These are phyloP conservation scores for Oncorhynchus nerka DNA, from an alignment of 2,113 vertebrate genomes.

Conservation along the genomic window DNA sequence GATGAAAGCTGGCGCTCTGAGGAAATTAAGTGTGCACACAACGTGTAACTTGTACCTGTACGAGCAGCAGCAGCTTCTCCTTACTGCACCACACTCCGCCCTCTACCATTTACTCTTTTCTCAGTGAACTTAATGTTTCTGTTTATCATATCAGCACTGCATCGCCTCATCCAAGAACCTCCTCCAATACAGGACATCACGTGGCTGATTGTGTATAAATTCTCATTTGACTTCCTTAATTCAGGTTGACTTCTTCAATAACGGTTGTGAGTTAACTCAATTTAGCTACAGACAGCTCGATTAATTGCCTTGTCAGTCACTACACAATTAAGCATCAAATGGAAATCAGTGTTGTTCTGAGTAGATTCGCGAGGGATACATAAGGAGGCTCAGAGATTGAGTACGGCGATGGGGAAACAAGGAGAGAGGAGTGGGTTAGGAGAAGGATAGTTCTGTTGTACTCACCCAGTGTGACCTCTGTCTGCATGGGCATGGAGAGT, in stretches of 20 bases:
- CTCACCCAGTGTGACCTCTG: slow-evolving; percentile 92
- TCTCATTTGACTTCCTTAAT: slow-evolving; percentile 69
- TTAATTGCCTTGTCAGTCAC: slow-evolving; percentile 77
- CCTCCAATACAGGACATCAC: slow-evolving; percentile 22
- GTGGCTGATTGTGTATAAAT: slow-evolving; percentile 50
- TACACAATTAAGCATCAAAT: slow-evolving; percentile 72
- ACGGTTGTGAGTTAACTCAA: slow-evolving; percentile 69
- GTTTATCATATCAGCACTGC: slow-evolving; percentile 58
- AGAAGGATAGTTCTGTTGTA: neutral
- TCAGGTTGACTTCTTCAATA: slow-evolving; percentile 76
- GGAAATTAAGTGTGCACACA: too few relatives aligned
- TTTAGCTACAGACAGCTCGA: slow-evolving; percentile 68
- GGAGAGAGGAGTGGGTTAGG: neutral
- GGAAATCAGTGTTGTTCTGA: slow-evolving; percentile 69
- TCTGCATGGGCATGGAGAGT: slow-evolving; percentile 97
- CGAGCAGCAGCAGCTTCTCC: too few relatives aligned
- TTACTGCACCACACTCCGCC: too few relatives aligned
- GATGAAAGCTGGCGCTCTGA: too few relatives aligned
- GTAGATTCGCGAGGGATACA: slow-evolving; percentile 63
- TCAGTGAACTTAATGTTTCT: slow-evolving; percentile 48
- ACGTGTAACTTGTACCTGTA: too few relatives aligned
- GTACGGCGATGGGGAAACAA: neutral
- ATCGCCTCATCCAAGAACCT: slow-evolving; percentile 7
- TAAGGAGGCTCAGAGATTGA: slow-evolving; percentile 25
- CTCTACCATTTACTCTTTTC: too few relatives aligned